These are phyloP conservation scores for Mormyrus hasselquistii DNA, from an alignment of 2,797 vertebrate species.

Conservation along the genomic window DNA sequence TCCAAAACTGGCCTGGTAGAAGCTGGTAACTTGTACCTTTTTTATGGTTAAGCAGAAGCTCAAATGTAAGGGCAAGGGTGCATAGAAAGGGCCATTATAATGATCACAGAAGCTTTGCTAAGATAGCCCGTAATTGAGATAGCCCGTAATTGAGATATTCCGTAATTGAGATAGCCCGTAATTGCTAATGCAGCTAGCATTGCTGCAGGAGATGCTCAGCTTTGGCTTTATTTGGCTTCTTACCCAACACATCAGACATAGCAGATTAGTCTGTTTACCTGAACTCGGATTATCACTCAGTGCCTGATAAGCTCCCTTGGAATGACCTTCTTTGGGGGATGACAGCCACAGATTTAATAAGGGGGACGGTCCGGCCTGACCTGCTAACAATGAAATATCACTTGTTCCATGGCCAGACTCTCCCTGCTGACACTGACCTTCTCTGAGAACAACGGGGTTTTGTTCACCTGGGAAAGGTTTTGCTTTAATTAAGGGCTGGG, in stretches of 20 bases:
- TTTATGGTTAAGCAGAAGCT: not conserved
- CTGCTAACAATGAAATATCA: not conserved
- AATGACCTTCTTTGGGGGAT: not conserved
- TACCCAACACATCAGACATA: not conserved
- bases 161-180: not conserved
- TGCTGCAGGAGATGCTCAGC: not conserved
- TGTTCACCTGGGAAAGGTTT: conserved; percentile 19
- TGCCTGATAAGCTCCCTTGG: not conserved
- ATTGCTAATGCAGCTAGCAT: not conserved
- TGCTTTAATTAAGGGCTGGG: conserved; percentile 14
- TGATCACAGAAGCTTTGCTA: not conserved
- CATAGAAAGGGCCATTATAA: not conserved
- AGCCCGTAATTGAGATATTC: not conserved
- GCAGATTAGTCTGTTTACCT: not conserved
- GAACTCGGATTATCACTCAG: not conserved
- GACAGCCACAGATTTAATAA: not conserved
- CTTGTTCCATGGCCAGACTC: not conserved
- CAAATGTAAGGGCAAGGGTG: not conserved
- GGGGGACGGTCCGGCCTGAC: not conserved
- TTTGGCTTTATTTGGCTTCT: not conserved
- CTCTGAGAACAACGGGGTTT: not conserved
- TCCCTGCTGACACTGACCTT: conserved; percentile 10
- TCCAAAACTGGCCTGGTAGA: not conserved
- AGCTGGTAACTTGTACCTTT: not conserved
- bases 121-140: not conserved